These are phyloP conservation scores for Heterohyrax brucei DNA, from an alignment of 2,797 vertebrate genomes.

Conservation along the genomic window DNA sequence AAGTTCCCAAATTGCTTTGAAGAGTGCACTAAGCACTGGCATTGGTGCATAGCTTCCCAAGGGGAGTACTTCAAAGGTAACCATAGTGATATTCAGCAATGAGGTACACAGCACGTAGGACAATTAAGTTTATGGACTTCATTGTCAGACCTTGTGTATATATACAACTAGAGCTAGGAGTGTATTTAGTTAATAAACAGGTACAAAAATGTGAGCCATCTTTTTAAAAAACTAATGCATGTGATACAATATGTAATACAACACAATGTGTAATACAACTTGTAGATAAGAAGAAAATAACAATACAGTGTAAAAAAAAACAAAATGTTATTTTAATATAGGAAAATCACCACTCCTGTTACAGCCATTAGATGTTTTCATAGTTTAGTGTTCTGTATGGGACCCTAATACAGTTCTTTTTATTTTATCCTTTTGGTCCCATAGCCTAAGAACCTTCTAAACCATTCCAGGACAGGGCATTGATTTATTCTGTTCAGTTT, in stretches of 20 bases:
- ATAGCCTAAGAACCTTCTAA: background rate
- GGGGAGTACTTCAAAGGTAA: no score
- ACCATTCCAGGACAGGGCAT: background rate
- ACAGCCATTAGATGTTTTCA: background rate
- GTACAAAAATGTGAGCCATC: background rate
- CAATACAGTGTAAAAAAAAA: no score
- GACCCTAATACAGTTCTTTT: conserved; percentile 12
- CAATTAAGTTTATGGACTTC: no score
- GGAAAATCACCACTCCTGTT: background rate
- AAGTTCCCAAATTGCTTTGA: no score
- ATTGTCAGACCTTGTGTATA: no score
- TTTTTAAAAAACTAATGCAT: background rate
- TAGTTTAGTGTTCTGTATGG: background rate
- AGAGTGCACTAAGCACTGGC: no score
- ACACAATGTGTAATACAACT: no score
- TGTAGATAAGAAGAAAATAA: background rate
- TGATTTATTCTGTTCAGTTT: background rate
- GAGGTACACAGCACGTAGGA: no score
- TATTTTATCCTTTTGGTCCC: conserved; percentile 2
- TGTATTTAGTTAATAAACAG: background rate
- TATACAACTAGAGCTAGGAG: no score
- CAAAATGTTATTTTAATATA: background rate
- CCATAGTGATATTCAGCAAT: no score
- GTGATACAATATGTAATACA: background rate
- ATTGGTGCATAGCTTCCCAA: no score